Percentiles rank a stretch among this genome's conserved stretches.
Evolutionary conservation across 2,888 invertebrate genomes (phyloP).

Genomic region (Ferrisia virgata): DNA sequence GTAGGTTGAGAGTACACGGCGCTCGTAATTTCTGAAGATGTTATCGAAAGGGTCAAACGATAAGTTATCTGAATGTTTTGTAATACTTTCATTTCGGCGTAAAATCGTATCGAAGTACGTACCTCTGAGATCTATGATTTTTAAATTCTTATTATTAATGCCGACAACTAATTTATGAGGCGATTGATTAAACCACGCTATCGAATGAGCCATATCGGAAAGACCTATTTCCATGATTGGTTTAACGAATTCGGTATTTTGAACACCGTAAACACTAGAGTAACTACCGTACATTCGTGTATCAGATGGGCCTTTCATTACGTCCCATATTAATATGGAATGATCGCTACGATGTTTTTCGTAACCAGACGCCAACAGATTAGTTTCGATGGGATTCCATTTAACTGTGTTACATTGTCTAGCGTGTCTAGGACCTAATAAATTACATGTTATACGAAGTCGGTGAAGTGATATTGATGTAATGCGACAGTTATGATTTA

Average conservation of each 20-base stretch:
- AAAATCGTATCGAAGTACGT: conserved; percentile 46
- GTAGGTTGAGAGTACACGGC: conserved; percentile 67
- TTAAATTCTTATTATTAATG: conserved; percentile 83
- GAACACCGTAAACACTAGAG: background rate
- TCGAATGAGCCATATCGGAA: conserved; percentile 78
- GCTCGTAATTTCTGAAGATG: conserved; percentile 66
- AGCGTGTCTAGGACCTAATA: conserved; percentile 75
- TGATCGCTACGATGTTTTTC: conserved; percentile 87
- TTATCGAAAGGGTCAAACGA: conserved; percentile 11
- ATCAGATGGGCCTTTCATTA: conserved; percentile 57
- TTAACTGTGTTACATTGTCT: conserved; percentile 81
- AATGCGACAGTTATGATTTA: conserved; percentile 47
- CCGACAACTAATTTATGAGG: conserved; percentile 79
- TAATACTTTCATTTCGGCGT: background rate
- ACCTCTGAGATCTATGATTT: conserved; percentile 88
- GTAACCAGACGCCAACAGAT: conserved; percentile 79
- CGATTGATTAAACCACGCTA: conserved; percentile 77
- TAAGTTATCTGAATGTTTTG: background rate
- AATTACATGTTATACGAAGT: background rate
- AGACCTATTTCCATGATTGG: conserved; percentile 75
- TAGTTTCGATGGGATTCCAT: conserved; percentile 81
- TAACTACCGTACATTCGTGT: conserved; percentile 48
- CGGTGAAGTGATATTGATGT: background rate
- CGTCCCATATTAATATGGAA: conserved; percentile 87
- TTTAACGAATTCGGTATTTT: conserved; percentile 52